Conservation (phyloP, 2,888 invertebrate species). For the Cerceris rybyensis region DNA sequence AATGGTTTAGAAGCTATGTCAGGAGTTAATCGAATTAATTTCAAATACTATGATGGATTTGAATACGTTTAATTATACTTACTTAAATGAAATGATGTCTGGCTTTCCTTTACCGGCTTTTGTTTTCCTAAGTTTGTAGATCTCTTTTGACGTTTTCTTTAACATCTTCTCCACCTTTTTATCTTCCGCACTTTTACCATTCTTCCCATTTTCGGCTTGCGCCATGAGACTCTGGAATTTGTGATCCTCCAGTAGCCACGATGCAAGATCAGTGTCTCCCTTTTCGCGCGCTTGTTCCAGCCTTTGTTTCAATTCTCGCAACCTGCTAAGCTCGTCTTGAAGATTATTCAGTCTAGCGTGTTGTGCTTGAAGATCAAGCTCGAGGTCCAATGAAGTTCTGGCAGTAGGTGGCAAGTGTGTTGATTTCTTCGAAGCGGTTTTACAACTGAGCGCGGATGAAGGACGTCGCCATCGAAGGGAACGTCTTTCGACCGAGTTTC, state of each 20-base stretch:
- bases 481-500: conserved; percentile 94
- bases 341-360: conserved; percentile 92
- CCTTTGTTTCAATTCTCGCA: conserved; percentile 90
- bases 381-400: conserved; percentile 94
- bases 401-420: conserved; percentile 85
- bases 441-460: conserved; percentile 82
- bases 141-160: conserved; percentile 94
- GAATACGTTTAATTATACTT: conserved; percentile 80
- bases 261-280: conserved; percentile 91
- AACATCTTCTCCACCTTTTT: conserved; percentile 90
- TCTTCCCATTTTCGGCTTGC: conserved; percentile 83
- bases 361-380: conserved; percentile 95
- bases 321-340: conserved; percentile 91
- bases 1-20: too few species aligned
- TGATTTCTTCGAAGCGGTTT: conserved; percentile 81
- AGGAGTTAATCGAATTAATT: too few species aligned
- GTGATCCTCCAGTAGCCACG: conserved; percentile 94
- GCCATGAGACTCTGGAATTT: conserved; percentile 89
- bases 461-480: conserved; percentile 91
- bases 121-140: conserved; percentile 93
- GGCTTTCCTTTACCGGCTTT: conserved; percentile 94
- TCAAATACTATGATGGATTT: too few species aligned
- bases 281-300: conserved; percentile 93
- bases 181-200: conserved; percentile 85
- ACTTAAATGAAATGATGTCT: conserved; percentile 96